Percentiles rank a stretch among this genome's conserved stretches.
Conservation (phyloP, 2,797 vertebrate species). For the Phylloscopus collybita region DNA sequence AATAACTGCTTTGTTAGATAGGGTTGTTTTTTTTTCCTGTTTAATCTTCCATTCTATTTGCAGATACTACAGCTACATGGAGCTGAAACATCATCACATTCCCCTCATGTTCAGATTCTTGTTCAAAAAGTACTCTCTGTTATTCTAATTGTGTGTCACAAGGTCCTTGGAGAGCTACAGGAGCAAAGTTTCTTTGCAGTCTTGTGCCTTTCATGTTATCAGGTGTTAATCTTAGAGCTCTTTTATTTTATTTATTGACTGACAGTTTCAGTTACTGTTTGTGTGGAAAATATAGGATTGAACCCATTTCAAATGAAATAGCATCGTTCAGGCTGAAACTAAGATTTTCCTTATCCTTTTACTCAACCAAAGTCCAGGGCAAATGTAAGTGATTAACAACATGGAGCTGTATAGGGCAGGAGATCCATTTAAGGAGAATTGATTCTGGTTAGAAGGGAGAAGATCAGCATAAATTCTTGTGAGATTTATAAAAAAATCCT, state of each 20-base stretch:
- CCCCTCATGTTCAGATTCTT: constrained; percentile 21
- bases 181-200: constrained; percentile 9
- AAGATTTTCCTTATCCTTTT: background rate
- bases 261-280: constrained; percentile 7
- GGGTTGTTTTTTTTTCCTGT: background rate
- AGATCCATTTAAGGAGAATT: background rate
- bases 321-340: background rate
- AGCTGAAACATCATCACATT: constrained; percentile 50
- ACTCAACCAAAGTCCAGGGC: background rate
- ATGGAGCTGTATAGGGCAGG: background rate
- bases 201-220: constrained; percentile 16
- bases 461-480: background rate
- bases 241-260: constrained; percentile 58
- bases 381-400: background rate
- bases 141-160: constrained; percentile 10
- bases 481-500: background rate
- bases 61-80: constrained; percentile 38
- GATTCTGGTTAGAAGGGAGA: background rate
- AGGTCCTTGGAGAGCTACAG: background rate
- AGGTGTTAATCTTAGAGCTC: constrained; percentile 57
- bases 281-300: background rate
- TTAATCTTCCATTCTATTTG: constrained; percentile 65
- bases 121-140: constrained; percentile 44
- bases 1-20: constrained; percentile 68
- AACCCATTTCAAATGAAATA: background rate